Evolutionary conservation across 2,113 vertebrate species (phyloP), one percentile per base, ranked within the genome.

Genomic region (Neodon shergylaensis): DNA sequence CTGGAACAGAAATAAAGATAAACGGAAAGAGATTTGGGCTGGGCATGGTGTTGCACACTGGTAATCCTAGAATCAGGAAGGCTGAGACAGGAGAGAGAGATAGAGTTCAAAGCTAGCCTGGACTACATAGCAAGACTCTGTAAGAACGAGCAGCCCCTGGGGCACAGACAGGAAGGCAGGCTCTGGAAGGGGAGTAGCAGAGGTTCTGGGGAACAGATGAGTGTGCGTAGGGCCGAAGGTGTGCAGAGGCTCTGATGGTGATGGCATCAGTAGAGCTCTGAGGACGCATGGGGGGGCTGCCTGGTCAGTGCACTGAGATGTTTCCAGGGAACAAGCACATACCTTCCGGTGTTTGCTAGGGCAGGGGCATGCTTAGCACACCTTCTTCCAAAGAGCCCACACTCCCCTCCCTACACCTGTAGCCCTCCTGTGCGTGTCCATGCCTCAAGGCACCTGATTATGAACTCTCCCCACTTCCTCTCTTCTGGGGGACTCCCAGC

Each of bases 1-100:
- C 39, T 22, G 28, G 70, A 76, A 65, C 91, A 66, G 16, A 87
- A 65, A 90, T 52, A 66, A 95, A 86, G 52, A 22, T n/a, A n/a
- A 33, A 3, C 14, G 63, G 79, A 91, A 54, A 86, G 93, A 91
- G 82, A 94, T 73, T 49, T 78, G 72, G 54, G 19, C 54, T 63
- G 39, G 54, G 39, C 26, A 44, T 76, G 54, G 70, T 63, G 72
- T 61, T 44, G 26, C 28, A 47, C 11, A 21, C 17, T 61, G 36
- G 26, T 77, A 77, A 89, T 47, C 54, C 39, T 74, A 76, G 16
- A 31, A 63, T 39, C 44, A 2, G 2, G 54, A 54, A 74, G 49
- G 0, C 49, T 19, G 86, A 74, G 16, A 58, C n/a, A 61, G 49
- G 16, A 61, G 26, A 76, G 39, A 7, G 22, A 61, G 26, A 76